phyloP scores from a whole-genome alignment of 1,140 invertebrate genomes.

The Drosophila fuyamai region DNA sequence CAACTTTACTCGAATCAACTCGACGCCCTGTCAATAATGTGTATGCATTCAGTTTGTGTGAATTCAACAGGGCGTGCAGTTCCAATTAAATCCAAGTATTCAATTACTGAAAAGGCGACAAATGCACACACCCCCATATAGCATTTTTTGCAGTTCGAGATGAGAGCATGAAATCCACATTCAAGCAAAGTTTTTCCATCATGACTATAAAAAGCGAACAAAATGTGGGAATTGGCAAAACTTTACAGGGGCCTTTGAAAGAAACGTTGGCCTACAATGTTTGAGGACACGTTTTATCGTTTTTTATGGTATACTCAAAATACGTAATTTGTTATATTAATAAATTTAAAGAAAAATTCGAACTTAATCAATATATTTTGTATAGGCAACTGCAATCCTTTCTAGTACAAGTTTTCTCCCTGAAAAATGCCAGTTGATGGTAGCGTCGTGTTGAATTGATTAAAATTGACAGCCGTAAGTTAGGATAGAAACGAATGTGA shows the following conservation, averaged over 20 bases:
- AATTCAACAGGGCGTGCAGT: slow-evolving; percentile 75
- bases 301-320: too few species aligned
- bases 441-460: slow-evolving; percentile 65
- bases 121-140: slow-evolving; percentile 40
- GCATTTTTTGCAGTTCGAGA: slow-evolving; percentile 24
- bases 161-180: slow-evolving; percentile 31
- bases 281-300: too few species aligned
- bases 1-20: slow-evolving; percentile 41
- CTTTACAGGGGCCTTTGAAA: not conserved
- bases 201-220: not conserved
- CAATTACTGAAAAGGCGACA: slow-evolving; percentile 55
- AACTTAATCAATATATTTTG: not conserved
- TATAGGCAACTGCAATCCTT: not conserved
- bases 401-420: not conserved
- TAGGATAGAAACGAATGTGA: slow-evolving; percentile 4
- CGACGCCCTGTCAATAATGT: slow-evolving; percentile 75
- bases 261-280: not conserved
- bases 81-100: slow-evolving; percentile 82
- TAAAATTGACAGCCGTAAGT: slow-evolving; percentile 57
- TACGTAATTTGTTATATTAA: too few species aligned
- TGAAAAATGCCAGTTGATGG: slow-evolving; percentile 13
- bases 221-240: slow-evolving; percentile 19
- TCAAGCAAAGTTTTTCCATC: slow-evolving; percentile 29
- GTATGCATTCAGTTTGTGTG: slow-evolving; percentile 71
- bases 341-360: not conserved